A percentile compares a stretch with the other conserved stretches of the same genome.
Evolutionary conservation across 92 coral and sea anemone genomes (phyloP).

Genomic region (Parazoanthus darwini): DNA sequence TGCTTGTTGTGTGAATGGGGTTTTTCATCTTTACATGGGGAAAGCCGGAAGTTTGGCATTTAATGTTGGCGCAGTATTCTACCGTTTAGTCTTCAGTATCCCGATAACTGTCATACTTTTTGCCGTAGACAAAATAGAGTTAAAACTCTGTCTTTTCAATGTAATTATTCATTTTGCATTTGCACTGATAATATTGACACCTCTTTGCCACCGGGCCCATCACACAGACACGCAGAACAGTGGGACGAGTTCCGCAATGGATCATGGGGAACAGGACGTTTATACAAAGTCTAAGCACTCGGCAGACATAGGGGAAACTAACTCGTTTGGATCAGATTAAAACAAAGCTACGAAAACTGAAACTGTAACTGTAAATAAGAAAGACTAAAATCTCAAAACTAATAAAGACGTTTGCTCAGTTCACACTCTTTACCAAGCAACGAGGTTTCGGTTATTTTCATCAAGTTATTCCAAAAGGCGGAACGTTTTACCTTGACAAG

Average conservation of each 20-base stretch:
- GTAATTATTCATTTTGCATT: background rate
- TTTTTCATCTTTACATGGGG: constrained; percentile 51
- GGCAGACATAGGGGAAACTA: background rate
- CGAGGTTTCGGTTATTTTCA: no score
- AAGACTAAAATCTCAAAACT: background rate
- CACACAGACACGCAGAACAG: background rate
- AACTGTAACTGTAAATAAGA: background rate
- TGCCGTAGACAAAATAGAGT: constrained; percentile 52
- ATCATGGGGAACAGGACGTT: background rate
- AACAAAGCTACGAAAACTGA: no score
- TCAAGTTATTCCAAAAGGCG: no score
- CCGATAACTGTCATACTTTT: constrained; percentile 38
- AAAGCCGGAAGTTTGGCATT: constrained; percentile 35
- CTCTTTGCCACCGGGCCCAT: background rate
- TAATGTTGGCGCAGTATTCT: constrained; percentile 48
- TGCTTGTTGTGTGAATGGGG: constrained; percentile 48
- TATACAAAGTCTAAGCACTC: background rate
- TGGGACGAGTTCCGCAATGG: background rate
- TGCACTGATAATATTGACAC: background rate
- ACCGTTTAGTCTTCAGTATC: constrained; percentile 48
- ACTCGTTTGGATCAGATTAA: no score
- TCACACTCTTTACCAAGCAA: no score
- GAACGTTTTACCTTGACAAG: no score
- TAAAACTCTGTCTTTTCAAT: constrained; percentile 32
- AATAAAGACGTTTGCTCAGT: no score